Base-by-base conservation (phyloP, 2,888 invertebrate genomes). In the Pharmacophagus antenor region DNA sequence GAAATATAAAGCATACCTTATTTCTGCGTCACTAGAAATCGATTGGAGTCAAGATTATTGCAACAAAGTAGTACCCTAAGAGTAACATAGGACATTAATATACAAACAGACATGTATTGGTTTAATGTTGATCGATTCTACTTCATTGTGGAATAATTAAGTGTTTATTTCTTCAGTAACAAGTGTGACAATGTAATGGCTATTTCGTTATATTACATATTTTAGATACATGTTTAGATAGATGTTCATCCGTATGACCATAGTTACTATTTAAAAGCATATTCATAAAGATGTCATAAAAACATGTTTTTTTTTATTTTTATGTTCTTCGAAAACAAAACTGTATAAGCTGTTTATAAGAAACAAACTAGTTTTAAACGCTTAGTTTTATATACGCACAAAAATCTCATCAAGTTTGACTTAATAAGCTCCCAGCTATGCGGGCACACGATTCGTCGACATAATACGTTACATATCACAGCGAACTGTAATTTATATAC, bases 371-470 rank as follows among this genome's bases (percentile, higher is more conserved):
- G 37, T 27, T 31, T 44, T 31, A 48, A 49, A 37, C 31, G 37
- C 37, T 46, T 55, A 22, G 44, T 41, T 53, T 48, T 49, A 59
- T 20, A 18, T 47, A 58, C 61, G 61, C 61, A 61, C 58, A 64
- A 64, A 65, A 63, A 66, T 65, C 60, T 62, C 62, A 67, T 70
- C 50, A 74, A 73, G 74, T 74, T 71, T 63, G 70, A 71, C 68
- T 70, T 79, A 80, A 77, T 78, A 81, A 79, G 80, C 76, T 72
- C 67, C 72, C 68, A 69, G 71, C 73, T 79, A 78, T 78, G 79
- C 78, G 69, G 72, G 67, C 69, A 67, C 77, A 77, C 73, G 77
- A 63, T 62, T 69, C 66, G 67, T 63, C 68, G 60, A 60, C 55
- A 46, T 58, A 66, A 65, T 63, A 68, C 68, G 68, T 70, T 63